phyloP scores from a whole-genome alignment of 2,797 vertebrate species.

The Clamator glandarius region DNA sequence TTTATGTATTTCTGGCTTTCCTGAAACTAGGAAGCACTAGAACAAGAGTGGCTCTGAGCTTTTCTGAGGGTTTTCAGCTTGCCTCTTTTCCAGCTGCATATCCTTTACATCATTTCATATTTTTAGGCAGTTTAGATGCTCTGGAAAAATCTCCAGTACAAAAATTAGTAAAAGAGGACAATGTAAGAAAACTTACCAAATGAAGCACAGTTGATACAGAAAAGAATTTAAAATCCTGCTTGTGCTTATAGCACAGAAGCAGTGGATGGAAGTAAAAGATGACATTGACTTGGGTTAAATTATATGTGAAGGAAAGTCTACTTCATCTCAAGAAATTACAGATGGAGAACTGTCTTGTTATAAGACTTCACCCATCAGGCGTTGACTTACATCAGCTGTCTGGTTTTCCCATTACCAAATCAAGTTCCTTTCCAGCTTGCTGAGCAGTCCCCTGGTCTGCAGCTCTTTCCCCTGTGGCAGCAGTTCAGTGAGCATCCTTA shows the following conservation, averaged over 20 bases:
- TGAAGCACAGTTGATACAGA: neutral
- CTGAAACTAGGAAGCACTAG: neutral
- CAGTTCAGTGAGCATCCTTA: neutral
- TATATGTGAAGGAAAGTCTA: neutral
- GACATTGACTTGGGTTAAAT: neutral
- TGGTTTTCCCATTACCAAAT: neutral
- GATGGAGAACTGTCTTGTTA: neutral
- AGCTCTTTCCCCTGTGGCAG: neutral
- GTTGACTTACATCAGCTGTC: neutral
- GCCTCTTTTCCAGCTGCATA: neutral
- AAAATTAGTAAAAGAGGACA: neutral
- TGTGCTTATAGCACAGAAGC: neutral
- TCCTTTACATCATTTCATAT: neutral
- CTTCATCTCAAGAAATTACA: neutral
- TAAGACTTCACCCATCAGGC: neutral
- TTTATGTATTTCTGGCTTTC: neutral
- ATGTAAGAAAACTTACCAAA: neutral
- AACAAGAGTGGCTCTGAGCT: neutral
- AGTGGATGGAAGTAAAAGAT: neutral
- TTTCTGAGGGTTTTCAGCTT: neutral
- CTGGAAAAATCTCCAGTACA: neutral
- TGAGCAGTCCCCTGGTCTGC: rapidly evolving
- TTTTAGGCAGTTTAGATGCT: neutral
- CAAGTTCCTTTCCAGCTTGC: neutral
- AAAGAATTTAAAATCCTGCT: neutral